Conservation (phyloP, 2,797 vertebrate genomes). For the Platalea minor region DNA sequence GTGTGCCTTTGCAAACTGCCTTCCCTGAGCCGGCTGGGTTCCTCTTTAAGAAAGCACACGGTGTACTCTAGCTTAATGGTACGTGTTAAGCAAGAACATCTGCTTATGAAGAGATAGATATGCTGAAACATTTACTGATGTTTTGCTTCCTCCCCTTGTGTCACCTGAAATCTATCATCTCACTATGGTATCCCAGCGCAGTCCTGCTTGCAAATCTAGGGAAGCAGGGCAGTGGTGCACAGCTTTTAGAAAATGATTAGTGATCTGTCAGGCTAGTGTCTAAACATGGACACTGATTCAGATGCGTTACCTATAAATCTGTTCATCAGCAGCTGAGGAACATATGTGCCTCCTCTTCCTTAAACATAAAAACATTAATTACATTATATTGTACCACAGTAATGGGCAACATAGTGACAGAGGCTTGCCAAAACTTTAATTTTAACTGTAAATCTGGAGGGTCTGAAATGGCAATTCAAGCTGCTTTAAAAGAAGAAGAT, state of each 20-base stretch:
- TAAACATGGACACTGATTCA: constrained; percentile 60
- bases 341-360: constrained; percentile 69
- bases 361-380: constrained; percentile 75
- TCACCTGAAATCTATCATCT: constrained; percentile 71
- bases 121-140: constrained; percentile 64
- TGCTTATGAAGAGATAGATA: constrained; percentile 67
- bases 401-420: constrained; percentile 39
- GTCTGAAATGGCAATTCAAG: constrained; percentile 11
- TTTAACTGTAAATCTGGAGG: constrained; percentile 62
- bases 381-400: constrained; percentile 51
- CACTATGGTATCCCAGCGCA: neutral
- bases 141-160: constrained; percentile 62
- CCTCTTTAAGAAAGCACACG: neutral
- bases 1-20: neutral
- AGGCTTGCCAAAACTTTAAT: constrained; percentile 63
- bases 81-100: constrained; percentile 58
- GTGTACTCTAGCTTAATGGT: constrained; percentile 30
- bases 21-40: neutral
- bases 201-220: constrained; percentile 35
- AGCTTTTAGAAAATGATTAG: constrained; percentile 65
- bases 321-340: constrained; percentile 59
- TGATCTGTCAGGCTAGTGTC: constrained; percentile 62
- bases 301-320: constrained; percentile 69
- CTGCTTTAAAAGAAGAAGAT: constrained; percentile 59
- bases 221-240: constrained; percentile 40